These are phyloP conservation scores for Avahi laniger DNA, from an alignment of 2,797 vertebrate species.

Conservation along the genomic window DNA sequence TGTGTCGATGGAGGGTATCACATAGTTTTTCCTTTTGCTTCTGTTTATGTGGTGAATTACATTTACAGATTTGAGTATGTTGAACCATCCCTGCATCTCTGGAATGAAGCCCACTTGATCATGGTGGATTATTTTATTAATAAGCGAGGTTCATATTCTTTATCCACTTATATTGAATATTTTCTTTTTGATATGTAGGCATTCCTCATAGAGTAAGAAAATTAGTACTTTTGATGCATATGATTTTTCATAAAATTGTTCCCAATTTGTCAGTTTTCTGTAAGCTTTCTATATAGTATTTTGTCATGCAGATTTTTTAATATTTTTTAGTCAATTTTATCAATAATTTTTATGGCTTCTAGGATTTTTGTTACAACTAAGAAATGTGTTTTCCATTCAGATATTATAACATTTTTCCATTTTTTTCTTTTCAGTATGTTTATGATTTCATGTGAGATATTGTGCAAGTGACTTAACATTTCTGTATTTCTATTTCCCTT, in stretches of 20 bases:
- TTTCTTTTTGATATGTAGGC: background rate
- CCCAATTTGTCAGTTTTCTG: background rate
- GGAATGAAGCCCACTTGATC: too few relatives aligned
- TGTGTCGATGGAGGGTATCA: too few relatives aligned
- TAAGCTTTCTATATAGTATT: background rate
- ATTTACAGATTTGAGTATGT: too few relatives aligned
- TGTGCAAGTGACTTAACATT: background rate
- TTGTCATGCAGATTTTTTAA: background rate
- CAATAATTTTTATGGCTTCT: background rate
- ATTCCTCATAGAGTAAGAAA: background rate
- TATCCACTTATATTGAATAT: background rate
- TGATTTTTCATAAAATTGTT: background rate
- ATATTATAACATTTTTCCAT: background rate
- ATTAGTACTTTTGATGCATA: background rate
- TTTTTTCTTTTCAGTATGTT: background rate
- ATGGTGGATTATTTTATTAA: too few relatives aligned
- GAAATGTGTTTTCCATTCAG: background rate
- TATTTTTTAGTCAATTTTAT: background rate
- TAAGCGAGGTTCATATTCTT: background rate
- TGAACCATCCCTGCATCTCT: too few relatives aligned
- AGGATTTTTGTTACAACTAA: background rate
- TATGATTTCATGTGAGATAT: background rate
- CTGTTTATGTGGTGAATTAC: too few relatives aligned
- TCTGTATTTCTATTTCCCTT: background rate
- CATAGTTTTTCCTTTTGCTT: too few relatives aligned